These are phyloP conservation scores for Sminthurides aquaticus DNA, from an alignment of 2,888 invertebrate genomes.

Conservation along the genomic window DNA sequence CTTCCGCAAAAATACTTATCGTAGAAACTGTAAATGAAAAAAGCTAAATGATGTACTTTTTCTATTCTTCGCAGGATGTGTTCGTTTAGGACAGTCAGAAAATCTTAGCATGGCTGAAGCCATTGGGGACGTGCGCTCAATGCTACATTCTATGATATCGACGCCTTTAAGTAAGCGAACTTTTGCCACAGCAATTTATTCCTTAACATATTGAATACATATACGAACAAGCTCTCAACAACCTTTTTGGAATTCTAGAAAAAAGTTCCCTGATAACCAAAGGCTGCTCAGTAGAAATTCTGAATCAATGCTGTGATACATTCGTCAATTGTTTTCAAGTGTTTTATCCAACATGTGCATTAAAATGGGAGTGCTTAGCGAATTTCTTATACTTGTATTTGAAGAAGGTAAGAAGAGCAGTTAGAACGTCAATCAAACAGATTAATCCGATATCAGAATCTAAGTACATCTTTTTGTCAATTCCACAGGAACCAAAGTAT, in stretches of 20 bases:
- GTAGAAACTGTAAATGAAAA: background rate
- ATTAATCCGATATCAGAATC: too few species aligned
- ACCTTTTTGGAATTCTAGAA: slow-evolving; percentile 20
- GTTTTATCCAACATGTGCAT: slow-evolving; percentile 85
- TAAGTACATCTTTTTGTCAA: background rate
- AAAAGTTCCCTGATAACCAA: slow-evolving; percentile 8
- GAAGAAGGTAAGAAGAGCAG: slow-evolving; percentile 35
- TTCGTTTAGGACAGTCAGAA: slow-evolving; percentile 39
- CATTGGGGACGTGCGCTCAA: slow-evolving; percentile 39
- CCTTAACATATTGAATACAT: too few species aligned
- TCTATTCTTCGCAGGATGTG: slow-evolving; percentile 29
- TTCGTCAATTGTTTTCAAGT: slow-evolving; percentile 89
- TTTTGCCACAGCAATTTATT: background rate
- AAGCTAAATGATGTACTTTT: background rate
- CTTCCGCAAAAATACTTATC: background rate
- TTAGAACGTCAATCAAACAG: too few species aligned
- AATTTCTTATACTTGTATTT: slow-evolving; percentile 40
- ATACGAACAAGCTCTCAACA: too few species aligned
- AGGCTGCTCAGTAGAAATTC: slow-evolving; percentile 53
- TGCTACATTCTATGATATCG: slow-evolving; percentile 41
- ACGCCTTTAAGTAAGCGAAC: slow-evolving; percentile 31
- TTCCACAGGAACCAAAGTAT: slow-evolving; percentile 28
- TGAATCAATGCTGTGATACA: slow-evolving; percentile 83
- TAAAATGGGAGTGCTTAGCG: slow-evolving; percentile 81
- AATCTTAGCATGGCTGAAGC: slow-evolving; percentile 42